Conservation (phyloP, 2,888 invertebrate genomes). For the Eilema depressum region DNA sequence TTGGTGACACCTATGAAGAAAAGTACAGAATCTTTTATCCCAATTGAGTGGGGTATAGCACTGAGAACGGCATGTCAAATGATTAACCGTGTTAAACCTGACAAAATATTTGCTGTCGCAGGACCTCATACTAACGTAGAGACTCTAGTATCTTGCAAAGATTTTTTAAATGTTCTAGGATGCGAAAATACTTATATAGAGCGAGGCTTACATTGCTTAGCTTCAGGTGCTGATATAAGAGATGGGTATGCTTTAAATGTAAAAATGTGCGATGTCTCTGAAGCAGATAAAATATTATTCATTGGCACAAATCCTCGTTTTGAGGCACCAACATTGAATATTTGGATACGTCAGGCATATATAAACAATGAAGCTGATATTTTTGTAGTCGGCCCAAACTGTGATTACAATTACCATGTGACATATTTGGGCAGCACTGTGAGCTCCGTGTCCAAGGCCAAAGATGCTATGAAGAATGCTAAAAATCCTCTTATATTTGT, state of each 20-base stretch:
- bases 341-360: slow-evolving; percentile 97
- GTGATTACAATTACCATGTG: slow-evolving; percentile 94
- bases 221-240: slow-evolving; percentile 65
- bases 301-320: slow-evolving; percentile 99
- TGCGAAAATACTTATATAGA: slow-evolving; percentile 74
- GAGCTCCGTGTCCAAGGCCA: slow-evolving; percentile 49
- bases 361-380: slow-evolving; percentile 95
- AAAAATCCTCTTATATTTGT: slow-evolving; percentile 76
- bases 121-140: slow-evolving; percentile 77
- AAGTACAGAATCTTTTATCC: slow-evolving; percentile 89
- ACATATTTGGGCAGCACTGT: slow-evolving; percentile 62
- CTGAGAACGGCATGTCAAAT: slow-evolving; percentile 90
- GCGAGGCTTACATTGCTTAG: slow-evolving; percentile 61
- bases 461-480: slow-evolving; percentile 52
- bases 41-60: slow-evolving; percentile 97
- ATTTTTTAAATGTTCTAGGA: slow-evolving; percentile 73
- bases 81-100: slow-evolving; percentile 87
- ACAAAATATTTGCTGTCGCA: slow-evolving; percentile 79
- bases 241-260: slow-evolving; percentile 74
- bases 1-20: slow-evolving; percentile 97
- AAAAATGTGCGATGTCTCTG: slow-evolving; percentile 91
- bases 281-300: slow-evolving; percentile 95
- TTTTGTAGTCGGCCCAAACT: slow-evolving; percentile 94
- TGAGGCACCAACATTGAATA: slow-evolving; percentile 98
- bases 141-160: slow-evolving; percentile 77